Base-by-base conservation (phyloP, 2,113 vertebrate genomes). In the Hippocampus mohnikei region DNA sequence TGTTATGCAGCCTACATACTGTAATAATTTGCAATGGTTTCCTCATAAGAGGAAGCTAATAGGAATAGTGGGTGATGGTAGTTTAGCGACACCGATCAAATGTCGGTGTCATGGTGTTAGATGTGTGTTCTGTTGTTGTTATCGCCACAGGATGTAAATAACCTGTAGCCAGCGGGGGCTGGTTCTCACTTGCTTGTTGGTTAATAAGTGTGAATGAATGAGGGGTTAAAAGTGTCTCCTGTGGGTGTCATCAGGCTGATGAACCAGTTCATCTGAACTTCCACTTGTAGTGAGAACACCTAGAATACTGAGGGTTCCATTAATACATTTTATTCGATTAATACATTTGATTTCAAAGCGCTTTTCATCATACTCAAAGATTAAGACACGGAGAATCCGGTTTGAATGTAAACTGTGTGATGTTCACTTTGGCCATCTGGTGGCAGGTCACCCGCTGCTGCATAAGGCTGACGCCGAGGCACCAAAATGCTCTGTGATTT, bases 341-440 rank as follows among this genome's bases (percentile, higher is more conserved):
- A n/a, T n/a, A n/a, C n/a, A n/a, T n/a, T n/a, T n/a, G n/a, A n/a
- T n/a, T n/a, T n/a, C n/a, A n/a, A n/a, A n/a, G n/a, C n/a, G n/a
- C n/a, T n/a, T n/a, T n/a, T n/a, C n/a, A n/a, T n/a, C n/a, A n/a
- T n/a, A n/a, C n/a, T n/a, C n/a, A n/a, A n/a, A n/a, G n/a, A 40
- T 40, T 20, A 37, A 27, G 21, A 37, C 1, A 37, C 16, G 10
- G 3, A 61, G 29, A 61, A 10, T 3, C 3, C 8, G 73, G 73
- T 71, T 63, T 69, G 58, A 56, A 64, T 50, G 58, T 85, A 77
- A 76, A 79, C 80, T 71, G 78, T 77, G 77, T 68, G 76, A 69
- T 77, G 79, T 82, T 82, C 78, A 79, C 72, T 48, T 76, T 16
- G 13, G 69, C 89, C 89, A 91, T 91, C 90, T 91, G 88, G 33